Base-by-base conservation (phyloP, 2,797 vertebrate genomes). In the Hapalemur alaotrensis region DNA sequence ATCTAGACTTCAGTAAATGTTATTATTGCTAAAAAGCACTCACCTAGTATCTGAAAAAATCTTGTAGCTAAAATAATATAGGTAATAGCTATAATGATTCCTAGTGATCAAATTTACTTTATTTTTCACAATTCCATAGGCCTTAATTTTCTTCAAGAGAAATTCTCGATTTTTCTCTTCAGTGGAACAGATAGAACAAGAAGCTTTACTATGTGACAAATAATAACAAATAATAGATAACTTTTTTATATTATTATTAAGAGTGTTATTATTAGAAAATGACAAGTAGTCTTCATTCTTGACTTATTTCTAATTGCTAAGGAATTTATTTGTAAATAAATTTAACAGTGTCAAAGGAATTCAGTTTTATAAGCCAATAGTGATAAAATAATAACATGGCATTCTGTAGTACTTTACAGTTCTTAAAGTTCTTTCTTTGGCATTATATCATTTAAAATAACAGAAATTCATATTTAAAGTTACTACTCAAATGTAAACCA, bases 21-120 rank as follows among this genome's bases (percentile, higher is more conserved):
- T 80, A 32, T 97, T 95, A 94, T 86, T 86, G 41, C 65, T 92
- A 32, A 61, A 96, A 97, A 95, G 85, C 65, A 93, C 94, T 92
- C 61, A 65, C 14, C 50, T 38, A 18, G 46, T 80, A 43, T 57
- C 70, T 88, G 88, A 73, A 81, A 89, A 95, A 95, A 35, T 54
- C 32, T 38, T 86, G 9, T 86, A 85, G 63, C 83, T 81, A 72
- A 94, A 84, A 41, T 59, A 52, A 75, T 86, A 7, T 28, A 67
- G 86, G 76, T 91, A 96, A 93, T 89, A 70, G 52, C 91, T 92
- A 35, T 94, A 89, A 97, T 86, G 65, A 69, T 48, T 28, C 41
- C 30, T 79, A n/a, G 65, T 78, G 76, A 94, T 61, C 52, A 91
- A 65, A 88, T 59, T 86, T 72, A 88, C 76, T 95, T 67, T 94